A percentile compares a stretch with the other conserved stretches of the same genome.
These are phyloP conservation scores for Falco cherrug DNA, from an alignment of 2,797 vertebrate species.

Conservation along the genomic window DNA sequence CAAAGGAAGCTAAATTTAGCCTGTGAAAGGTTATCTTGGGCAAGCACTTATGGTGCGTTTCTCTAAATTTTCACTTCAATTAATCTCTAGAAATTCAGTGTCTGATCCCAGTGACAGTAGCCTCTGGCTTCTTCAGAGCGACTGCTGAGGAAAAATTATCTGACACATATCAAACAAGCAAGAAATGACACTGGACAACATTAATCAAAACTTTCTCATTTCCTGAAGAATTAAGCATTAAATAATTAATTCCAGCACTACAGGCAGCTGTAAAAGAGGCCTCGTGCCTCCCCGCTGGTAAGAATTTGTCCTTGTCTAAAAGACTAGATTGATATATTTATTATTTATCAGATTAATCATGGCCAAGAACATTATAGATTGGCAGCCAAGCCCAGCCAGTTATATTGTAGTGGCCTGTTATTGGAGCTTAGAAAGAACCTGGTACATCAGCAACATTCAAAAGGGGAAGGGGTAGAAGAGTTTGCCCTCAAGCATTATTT, in stretches of 20 bases:
- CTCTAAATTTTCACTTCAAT: slow-evolving; percentile 90
- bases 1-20: slow-evolving; percentile 78
- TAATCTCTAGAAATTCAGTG: slow-evolving; percentile 90
- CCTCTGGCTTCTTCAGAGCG: slow-evolving; percentile 87
- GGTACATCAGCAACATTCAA: slow-evolving; percentile 61
- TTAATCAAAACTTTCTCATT: slow-evolving; percentile 99
- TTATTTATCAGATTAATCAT: slow-evolving; percentile 99
- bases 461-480: slow-evolving; percentile 8
- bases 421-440: slow-evolving; percentile 51
- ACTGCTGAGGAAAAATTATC: slow-evolving; percentile 86
- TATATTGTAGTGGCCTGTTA: slow-evolving; percentile 74
- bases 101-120: slow-evolving; percentile 91
- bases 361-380: slow-evolving; percentile 90
- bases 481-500: slow-evolving; percentile 64
- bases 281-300: slow-evolving; percentile 94
- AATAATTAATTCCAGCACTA: slow-evolving; percentile 98
- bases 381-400: slow-evolving; percentile 82
- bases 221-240: slow-evolving; percentile 99
- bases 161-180: slow-evolving; percentile 97
- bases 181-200: slow-evolving; percentile 91
- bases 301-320: slow-evolving; percentile 99
- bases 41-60: slow-evolving; percentile 77
- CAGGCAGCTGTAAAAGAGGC: slow-evolving; percentile 93
- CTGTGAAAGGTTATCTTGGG: slow-evolving; percentile 78
- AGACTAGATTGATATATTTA: slow-evolving; percentile 99